Evolutionary conservation across 2,113 vertebrate species (phyloP).

Genomic region (Pseudonaja textilis): DNA sequence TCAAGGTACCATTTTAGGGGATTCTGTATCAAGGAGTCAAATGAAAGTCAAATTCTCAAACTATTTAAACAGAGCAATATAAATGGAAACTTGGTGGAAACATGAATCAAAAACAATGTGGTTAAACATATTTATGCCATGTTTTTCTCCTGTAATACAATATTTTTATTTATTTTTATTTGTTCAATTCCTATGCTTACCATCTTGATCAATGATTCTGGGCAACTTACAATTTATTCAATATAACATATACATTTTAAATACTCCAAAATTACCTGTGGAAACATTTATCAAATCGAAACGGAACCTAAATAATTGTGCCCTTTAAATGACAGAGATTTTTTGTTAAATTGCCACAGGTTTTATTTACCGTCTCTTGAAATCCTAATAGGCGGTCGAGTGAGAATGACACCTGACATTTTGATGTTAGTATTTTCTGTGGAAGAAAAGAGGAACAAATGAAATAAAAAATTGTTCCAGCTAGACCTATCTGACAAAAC

Average conservation of each 20-base stretch:
- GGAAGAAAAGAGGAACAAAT: conserved; percentile 28
- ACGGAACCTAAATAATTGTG: background rate
- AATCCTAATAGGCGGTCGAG: conserved; percentile 62
- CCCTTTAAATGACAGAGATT: background rate
- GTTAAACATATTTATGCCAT: background rate
- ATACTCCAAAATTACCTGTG: background rate
- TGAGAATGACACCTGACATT: conserved; percentile 1
- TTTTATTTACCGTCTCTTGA: conserved; percentile 53
- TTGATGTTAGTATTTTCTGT: background rate
- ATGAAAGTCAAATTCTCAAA: background rate
- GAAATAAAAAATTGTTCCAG: background rate
- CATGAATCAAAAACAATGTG: background rate
- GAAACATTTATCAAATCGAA: background rate
- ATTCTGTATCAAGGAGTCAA: background rate
- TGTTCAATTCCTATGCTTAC: background rate
- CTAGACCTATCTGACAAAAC: background rate
- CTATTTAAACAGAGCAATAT: background rate
- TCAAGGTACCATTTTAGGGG: background rate
- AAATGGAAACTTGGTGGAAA: background rate
- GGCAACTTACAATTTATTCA: background rate
- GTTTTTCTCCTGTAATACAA: background rate
- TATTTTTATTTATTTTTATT: background rate
- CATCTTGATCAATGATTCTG: background rate
- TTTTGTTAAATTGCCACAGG: background rate
- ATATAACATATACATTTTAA: background rate